Evolutionary conservation across 2,888 invertebrate genomes (phyloP), one percentile per base, ranked within the genome.

Genomic region (Lissonota sp.): DNA sequence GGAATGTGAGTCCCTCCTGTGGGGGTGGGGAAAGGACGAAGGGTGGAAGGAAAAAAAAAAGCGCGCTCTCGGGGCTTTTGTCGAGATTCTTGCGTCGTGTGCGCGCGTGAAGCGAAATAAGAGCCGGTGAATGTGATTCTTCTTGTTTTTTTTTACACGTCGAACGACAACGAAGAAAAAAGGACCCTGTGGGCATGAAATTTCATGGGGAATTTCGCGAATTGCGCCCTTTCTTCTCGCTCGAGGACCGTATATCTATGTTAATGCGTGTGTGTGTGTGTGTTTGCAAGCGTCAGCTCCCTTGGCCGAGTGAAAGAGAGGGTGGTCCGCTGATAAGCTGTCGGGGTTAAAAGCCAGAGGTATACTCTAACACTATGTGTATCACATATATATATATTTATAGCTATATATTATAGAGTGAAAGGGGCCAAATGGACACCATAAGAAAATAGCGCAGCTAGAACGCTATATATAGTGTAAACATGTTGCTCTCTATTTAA

Each of bases 271-370:
- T 71, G 71, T 64, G 70, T 71, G 39, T n/a, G 46, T 12, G 42
- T 75, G 26, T 66, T 14, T 67, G 42, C 37, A 55, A 60, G 67
- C 66, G 39, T 78, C 62, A 72, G 63, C 42, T 72, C 72, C 53
- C 37, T 72, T 53, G 53, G 44, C 12, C 26, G 58, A 60, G 37
- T 14, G 72, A 80, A 60, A 58, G 63, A 69, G 69, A 64, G 72
- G 49, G 62, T 63, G 78, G 73, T 64, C 44, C 58, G 69, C 64
- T 81, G 81, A 78, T 81, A 81, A 81, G 73, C 73, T 74, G 73
- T 70, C 64, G 66, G 66, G 81, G 81, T 81, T 78, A 78, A 81
- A 73, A 81, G 81, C 74, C 78, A 81, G 66, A 81, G 70, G 73
- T 73, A 81, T 37, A 64, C 53, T 46, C 39, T 46, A 40, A 39